Base-by-base conservation (phyloP, 1,140 invertebrate genomes). In the Rhysida immarginata region DNA sequence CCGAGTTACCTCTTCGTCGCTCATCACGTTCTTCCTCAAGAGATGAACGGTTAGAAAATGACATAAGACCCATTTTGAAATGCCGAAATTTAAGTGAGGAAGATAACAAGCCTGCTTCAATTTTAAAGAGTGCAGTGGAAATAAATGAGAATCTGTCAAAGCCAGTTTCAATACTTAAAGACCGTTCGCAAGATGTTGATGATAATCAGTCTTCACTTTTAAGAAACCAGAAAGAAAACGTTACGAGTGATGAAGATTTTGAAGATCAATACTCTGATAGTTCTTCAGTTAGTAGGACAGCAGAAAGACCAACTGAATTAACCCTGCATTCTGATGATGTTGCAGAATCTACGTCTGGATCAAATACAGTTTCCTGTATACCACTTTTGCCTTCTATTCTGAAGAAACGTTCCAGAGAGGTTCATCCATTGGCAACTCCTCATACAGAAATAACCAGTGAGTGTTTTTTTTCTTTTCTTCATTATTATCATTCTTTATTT, bases 31-130 rank as follows among this genome's bases (percentile, higher is more conserved):
- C 29, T 8, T 35, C 16, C 5, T 35, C 29, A 35, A 35, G 29
- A 35, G 29, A 35, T 5, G 44, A 46, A 23, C 5, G 8, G 5
- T 16, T 11, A 5, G 44, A 46, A 5, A 25, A 5, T 26, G 56
- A 60, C 29, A 42, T 61, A 26, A 58, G 59, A 0, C 61, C 62
- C 5, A 63, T 64, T 46, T 54, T 65, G 1, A 66, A 62, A 42
- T 55, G 59, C 3, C 60, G 56, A 26, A 50, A 61, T 21, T 35
- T 35, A 56, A 60, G 21, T 55, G 63, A 57, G 18, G 55, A 60
- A 54, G 62, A 54, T 16, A 51, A 58, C 51, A 13, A 23, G 24
- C 41, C 52, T 52, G 20, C 51, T 59, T 24, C 55, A 58, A 44
- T 58, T 58, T 26, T 55, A 20, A 51, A 51, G 49, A 11, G 3